These are phyloP conservation scores for Tribolium madens DNA, from an alignment of 1,140 invertebrate genomes.

Conservation along the genomic window DNA sequence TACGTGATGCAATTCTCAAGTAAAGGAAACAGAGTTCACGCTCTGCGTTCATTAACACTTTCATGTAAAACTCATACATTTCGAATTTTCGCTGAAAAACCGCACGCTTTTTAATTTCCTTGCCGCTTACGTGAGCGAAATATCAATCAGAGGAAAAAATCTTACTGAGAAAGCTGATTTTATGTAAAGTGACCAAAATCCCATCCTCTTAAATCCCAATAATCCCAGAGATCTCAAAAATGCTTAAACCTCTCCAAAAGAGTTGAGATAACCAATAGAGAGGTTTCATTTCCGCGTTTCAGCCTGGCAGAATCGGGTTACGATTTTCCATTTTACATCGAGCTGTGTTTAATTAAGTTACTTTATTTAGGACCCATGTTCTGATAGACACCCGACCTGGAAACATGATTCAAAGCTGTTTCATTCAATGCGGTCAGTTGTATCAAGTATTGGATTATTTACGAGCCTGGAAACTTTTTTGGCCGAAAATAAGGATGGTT, in stretches of 20 bases:
- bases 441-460: conserved; percentile 21
- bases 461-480: conserved; percentile 10
- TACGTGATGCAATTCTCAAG: not conserved
- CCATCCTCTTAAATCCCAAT: conserved; percentile 33
- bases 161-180: not conserved
- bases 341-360: conserved; percentile 36
- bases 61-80: conserved; percentile 22
- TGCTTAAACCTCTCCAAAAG: conserved; percentile 16
- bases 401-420: conserved; percentile 28
- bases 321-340: conserved; percentile 32
- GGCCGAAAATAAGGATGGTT: not conserved
- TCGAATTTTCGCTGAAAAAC: conserved; percentile 4
- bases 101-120: conserved; percentile 13
- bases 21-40: not conserved
- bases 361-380: conserved; percentile 37
- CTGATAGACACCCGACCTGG: conserved; percentile 32
- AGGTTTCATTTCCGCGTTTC: conserved; percentile 37
- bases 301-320: conserved; percentile 33
- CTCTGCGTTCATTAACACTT: conserved; percentile 18
- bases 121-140: conserved; percentile 5
- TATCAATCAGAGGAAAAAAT: conserved; percentile 9
- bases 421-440: conserved; percentile 29
- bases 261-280: conserved; percentile 32
- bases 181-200: conserved; percentile 32
- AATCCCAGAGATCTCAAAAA: conserved; percentile 28